Percentiles rank a stretch among this genome's conserved stretches.
These are phyloP conservation scores for Corydoras sp. DNA, from an alignment of 2,113 vertebrate genomes.

Conservation along the genomic window DNA sequence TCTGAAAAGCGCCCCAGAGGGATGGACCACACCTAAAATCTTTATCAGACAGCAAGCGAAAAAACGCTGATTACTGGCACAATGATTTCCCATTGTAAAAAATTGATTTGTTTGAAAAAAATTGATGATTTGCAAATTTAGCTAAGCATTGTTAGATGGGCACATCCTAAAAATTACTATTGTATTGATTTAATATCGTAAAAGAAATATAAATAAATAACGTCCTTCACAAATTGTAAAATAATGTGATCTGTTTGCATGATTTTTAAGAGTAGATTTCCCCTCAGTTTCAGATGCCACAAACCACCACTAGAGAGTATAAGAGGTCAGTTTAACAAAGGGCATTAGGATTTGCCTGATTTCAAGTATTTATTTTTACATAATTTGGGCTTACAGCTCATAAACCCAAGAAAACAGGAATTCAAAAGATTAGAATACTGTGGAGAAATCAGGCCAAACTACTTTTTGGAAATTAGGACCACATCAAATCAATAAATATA, in stretches of 20 bases:
- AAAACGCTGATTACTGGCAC: slow-evolving; percentile 39
- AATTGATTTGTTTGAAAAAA: slow-evolving; percentile 8
- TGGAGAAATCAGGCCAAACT: too few relatives aligned
- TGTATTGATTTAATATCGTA: not conserved
- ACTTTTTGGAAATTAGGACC: too few relatives aligned
- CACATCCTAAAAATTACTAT: not conserved
- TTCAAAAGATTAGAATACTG: too few relatives aligned
- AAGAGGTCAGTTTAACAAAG: slow-evolving; percentile 15
- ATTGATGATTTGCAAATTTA: slow-evolving; percentile 11
- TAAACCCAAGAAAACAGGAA: too few relatives aligned
- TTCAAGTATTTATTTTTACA: too few relatives aligned
- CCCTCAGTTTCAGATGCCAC: not conserved
- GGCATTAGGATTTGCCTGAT: too few relatives aligned
- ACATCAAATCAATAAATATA: too few relatives aligned
- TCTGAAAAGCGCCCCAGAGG: slow-evolving; percentile 73
- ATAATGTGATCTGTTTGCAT: not conserved
- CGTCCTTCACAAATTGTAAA: not conserved
- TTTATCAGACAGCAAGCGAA: slow-evolving; percentile 64
- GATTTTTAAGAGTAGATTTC: not conserved
- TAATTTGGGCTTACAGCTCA: too few relatives aligned
- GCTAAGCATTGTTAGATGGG: not conserved
- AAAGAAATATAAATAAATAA: not conserved
- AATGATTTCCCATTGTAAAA: not conserved
- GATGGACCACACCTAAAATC: slow-evolving; percentile 81
- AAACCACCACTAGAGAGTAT: slow-evolving; percentile 18